A percentile compares a stretch with the other conserved stretches of the same genome.
These are phyloP conservation scores for Donacobius atricapilla DNA, from an alignment of 2,113 vertebrate genomes.

Conservation along the genomic window DNA sequence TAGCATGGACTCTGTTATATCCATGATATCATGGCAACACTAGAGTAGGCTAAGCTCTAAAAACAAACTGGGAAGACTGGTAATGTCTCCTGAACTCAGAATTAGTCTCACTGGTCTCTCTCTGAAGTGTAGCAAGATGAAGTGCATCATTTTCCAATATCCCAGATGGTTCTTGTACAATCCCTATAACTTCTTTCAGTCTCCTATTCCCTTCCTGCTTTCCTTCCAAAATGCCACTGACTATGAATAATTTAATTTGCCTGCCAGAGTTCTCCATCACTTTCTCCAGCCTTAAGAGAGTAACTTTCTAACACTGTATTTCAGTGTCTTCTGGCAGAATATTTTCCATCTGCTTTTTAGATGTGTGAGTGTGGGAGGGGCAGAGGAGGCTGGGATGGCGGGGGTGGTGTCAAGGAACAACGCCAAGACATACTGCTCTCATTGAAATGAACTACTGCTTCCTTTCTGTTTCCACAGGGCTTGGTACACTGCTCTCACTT, in stretches of 20 bases:
- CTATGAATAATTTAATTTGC: conserved; percentile 55
- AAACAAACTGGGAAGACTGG: not conserved
- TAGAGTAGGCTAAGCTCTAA: not conserved
- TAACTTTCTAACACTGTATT: conserved; percentile 61
- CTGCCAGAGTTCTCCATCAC: conserved; percentile 59
- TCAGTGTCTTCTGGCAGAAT: conserved; percentile 61
- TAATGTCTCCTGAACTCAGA: not conserved
- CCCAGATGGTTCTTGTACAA: conserved; percentile 40
- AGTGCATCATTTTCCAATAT: conserved; percentile 10
- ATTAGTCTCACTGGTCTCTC: not conserved
- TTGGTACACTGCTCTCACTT: not conserved
- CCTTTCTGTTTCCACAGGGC: not conserved
- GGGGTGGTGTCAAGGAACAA: conserved; percentile 41
- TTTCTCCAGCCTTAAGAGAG: conserved; percentile 52
- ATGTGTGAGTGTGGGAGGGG: conserved; percentile 52
- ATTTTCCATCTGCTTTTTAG: conserved; percentile 66
- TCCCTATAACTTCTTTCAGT: conserved; percentile 10
- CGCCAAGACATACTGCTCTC: conserved; percentile 8
- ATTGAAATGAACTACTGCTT: conserved; percentile 46
- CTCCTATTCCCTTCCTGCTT: conserved; percentile 16
- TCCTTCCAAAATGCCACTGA: conserved; percentile 58
- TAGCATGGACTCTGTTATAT: not conserved
- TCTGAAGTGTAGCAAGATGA: not conserved
- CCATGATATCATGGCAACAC: not conserved
- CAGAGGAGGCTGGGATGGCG: conserved; percentile 33